Evolutionary conservation across 2,888 invertebrate genomes (phyloP), one percentile per base, ranked within the genome.

Genomic region (Helobdella robusta): DNA sequence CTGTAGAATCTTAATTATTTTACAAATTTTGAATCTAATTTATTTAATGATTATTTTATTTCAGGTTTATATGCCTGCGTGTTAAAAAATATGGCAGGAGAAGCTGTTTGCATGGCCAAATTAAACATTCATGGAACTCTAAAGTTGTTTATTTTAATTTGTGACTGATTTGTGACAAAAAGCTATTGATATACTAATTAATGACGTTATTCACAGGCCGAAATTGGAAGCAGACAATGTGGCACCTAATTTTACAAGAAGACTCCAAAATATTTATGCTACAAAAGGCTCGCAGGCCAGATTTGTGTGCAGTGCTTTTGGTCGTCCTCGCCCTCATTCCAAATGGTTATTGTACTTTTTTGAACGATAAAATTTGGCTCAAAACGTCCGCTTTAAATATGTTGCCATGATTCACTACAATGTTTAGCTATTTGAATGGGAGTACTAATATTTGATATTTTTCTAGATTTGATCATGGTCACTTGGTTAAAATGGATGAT

Each of bases 261-360:
- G 73, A 61, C 71, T 77, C 4, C 70, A 73, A 30, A 75, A 77
- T 66, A 68, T 72, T 11, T 65, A 67, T 1, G 70, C 63, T 18
- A 52, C 68, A 0, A 30, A 70, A 11, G 71, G 71, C 4, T 54
- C 54, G 8, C 70, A 72, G 61, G 73, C 76, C 23, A 70, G 73
- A 60, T 73, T 78, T 40, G 72, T 72, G 65, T 92, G 92, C 78
- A 91, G 91, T 78, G 91, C 93, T 25, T 86, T 91, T 62, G 82
- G 82, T n/a, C 81, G 82, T 62, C 83, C 84, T 1, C 79, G 79
- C 64, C 89, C 90, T 0, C 84, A 84, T 68, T 84, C 91, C 20
- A 82, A 84, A 61, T 94, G 93, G 94, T 71, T 46, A 64, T 66
- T 48, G 23, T 15, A 8, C 6, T n/a, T n/a, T n/a, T n/a, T n/a